A percentile compares a stretch with the other conserved stretches of the same genome.
These are phyloP conservation scores for Chrysopa pallens DNA, from an alignment of 1,140 invertebrate species.

Conservation along the genomic window DNA sequence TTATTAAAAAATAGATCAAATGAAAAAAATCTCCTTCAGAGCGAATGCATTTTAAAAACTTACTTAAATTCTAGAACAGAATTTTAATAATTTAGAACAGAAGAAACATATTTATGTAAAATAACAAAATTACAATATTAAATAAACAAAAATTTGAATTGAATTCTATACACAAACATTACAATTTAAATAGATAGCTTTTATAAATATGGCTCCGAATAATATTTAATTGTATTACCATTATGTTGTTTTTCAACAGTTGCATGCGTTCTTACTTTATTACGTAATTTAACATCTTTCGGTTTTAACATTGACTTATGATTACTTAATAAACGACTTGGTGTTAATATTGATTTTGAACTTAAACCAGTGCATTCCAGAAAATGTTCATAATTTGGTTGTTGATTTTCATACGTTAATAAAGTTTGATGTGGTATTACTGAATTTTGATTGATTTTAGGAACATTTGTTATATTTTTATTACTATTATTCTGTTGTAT, in stretches of 20 bases:
- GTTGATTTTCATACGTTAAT: neutral
- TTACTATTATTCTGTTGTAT: neutral
- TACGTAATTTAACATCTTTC: slow-evolving; percentile 52
- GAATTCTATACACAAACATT: no score
- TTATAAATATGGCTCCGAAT: slow-evolving; percentile 20
- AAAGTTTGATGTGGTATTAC: neutral
- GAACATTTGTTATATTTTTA: neutral
- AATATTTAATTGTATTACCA: slow-evolving; percentile 17
- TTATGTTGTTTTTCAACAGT: slow-evolving; percentile 12
- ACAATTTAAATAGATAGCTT: neutral
- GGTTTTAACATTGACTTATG: slow-evolving; percentile 59
- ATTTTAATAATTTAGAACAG: no score
- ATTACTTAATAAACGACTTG: slow-evolving; percentile 48
- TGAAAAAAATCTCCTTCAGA: no score
- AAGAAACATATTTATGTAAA: no score
- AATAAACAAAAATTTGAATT: no score
- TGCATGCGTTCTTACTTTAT: slow-evolving; percentile 19
- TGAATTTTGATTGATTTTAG: neutral
- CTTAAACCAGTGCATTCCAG: slow-evolving; percentile 61
- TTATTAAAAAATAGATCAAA: no score
- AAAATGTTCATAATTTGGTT: slow-evolving; percentile 47
- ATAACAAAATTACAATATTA: no score
- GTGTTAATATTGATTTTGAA: slow-evolving; percentile 61
- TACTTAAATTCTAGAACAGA: no score
- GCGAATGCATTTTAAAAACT: no score